Evolutionary conservation across 2,797 vertebrate species (phyloP), one percentile per base, ranked within the genome.

Genomic region (Intellagama lesueurii): DNA sequence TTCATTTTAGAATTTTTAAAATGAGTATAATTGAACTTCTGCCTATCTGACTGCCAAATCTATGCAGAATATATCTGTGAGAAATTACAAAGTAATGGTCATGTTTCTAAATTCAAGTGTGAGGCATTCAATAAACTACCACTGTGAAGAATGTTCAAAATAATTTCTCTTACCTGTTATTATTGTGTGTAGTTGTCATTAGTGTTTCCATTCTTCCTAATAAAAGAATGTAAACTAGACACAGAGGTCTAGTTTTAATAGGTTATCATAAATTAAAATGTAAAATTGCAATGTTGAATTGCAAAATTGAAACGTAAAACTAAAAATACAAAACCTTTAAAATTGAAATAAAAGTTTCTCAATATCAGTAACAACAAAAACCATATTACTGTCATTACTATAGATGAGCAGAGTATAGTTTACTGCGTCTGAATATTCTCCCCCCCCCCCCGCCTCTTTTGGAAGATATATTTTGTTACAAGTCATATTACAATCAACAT

Each of bases 11-110:
- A 75, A 75, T 9, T 28, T 75, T 88, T 47, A 64, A 81, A 72
- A 22, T 73, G n/a, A 82, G 64, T 66, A 82, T 88, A 88, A 88
- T 82, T 82, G 79, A 79, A 88, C n/a, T 35, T 75, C 79, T 82
- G 30, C 7, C 35, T 32, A 70, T 60, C 22, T 52, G 44, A 68
- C 64, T 82, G 64, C 26, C 70, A 82, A 88, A 73, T 56, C 69
- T 88, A 22, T 82, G 11, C 19, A 66, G 35, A 66, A 17, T 88
- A 32, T 47, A 88, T 73, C 75, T 88, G 69, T 70, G 66, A 75
- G 49, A 82, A 8, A 66, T 73, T 75, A 82, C 64, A 75, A 82
- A 75, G 64, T 75, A 88, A 75, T 56, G 35, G 19, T 73, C 52
- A 81, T 56, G 44, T 73, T 87, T 73, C 66, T 72, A 72, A 80